Base-by-base conservation (phyloP, 2,113 vertebrate genomes). In the Sapayoa aenigma region DNA sequence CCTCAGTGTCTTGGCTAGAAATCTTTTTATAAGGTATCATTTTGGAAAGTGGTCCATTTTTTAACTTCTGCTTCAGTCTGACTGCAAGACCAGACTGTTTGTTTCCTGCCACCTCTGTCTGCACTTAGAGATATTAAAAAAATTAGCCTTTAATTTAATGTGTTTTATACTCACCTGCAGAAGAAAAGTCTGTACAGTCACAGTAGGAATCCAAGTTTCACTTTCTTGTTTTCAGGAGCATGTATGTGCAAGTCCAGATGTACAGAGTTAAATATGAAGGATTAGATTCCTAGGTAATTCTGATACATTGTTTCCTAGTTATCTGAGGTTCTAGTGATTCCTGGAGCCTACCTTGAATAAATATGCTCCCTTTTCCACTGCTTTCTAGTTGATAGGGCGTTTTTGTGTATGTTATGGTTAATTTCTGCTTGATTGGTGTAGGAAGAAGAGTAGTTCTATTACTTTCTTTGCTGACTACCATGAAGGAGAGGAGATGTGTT, bases 221-320 rank as follows among this genome's bases (percentile, higher is more conserved):
- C 9, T 65, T 69, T 25, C 8, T 9, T 52, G 8, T 75, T 86
- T 74, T 46, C 16, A 37, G 41, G 27, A 72, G 27, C 6, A 1
- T 0, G 0, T 68, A 1, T 30, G 6, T 60, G 6, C 11, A 55
- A 41, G 23, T 66, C 41, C 56, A n/a, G 39, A 55, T 42, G 24
- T 18, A 65, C 25, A 71, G 27, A 82, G 14, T 10, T 58, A 63
- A 44, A 27, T 72, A 30, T 18, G 33, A 59, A 91, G 58, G 21
- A 22, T 78, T 55, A 83, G 31, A 14, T 33, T 35, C 5, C 2
- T 66, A 30, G 62, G 9, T 71, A 58, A 41, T 53, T 7, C 20
- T n/a, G 5, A 44, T 65, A 53, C 0, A 23, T 60, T 9, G 27
- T n/a, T 35, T 58, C 11, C 7, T 65, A 21, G 18, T 73, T 60